phyloP scores from a whole-genome alignment of 2,888 invertebrate species.

The Arctia plantaginis region DNA sequence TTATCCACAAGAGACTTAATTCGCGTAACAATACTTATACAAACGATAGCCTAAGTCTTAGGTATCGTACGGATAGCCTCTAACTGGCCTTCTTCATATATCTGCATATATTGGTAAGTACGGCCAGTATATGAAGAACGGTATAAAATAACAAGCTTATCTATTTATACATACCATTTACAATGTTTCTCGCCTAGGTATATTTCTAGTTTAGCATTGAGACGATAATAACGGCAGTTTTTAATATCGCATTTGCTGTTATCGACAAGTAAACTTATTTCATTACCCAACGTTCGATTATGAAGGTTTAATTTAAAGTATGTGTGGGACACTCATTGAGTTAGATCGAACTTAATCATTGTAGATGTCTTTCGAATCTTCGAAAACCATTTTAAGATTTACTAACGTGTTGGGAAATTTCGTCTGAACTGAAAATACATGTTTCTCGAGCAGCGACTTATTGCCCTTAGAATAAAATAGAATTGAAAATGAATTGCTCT shows the following conservation, averaged over 20 bases:
- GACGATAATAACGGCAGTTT: constrained; percentile 49
- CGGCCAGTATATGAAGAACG: constrained; percentile 20
- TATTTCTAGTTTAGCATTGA: constrained; percentile 61
- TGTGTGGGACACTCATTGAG: background rate
- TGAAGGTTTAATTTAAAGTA: constrained; percentile 14
- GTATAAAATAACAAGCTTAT: constrained; percentile 40
- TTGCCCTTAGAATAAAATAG: constrained; percentile 61
- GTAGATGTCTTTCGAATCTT: background rate
- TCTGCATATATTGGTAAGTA: constrained; percentile 5
- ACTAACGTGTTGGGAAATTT: constrained; percentile 11
- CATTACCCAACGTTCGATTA: constrained; percentile 33
- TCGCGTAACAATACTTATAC: constrained; percentile 23
- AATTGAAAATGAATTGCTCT: constrained; percentile 55
- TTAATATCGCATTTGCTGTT: constrained; percentile 40
- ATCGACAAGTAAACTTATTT: constrained; percentile 44
- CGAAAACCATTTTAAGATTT: background rate
- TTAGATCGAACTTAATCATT: constrained; percentile 3
- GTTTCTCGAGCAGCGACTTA: constrained; percentile 34
- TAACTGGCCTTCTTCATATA: constrained; percentile 49
- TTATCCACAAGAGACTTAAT: constrained; percentile 21
- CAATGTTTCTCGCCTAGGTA: constrained; percentile 55
- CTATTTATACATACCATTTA: constrained; percentile 27
- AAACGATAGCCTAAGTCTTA: constrained; percentile 58
- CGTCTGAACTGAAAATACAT: constrained; percentile 6
- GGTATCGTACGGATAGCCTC: constrained; percentile 74